phyloP scores from a whole-genome alignment of 2,797 vertebrate species.

The Liparis tanakae region DNA sequence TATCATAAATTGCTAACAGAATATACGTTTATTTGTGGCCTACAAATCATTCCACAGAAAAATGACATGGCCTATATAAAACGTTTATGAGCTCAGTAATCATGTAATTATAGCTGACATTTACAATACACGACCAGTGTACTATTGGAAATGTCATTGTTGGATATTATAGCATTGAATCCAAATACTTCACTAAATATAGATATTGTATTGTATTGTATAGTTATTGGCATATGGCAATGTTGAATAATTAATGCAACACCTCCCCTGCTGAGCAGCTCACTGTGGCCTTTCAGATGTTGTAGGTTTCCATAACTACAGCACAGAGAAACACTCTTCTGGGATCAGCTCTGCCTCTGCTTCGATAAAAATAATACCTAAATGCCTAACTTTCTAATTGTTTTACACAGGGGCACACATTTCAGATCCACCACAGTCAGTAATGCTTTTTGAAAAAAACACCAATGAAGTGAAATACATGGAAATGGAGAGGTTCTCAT shows the following conservation, averaged over 20 bases:
- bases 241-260: conserved; percentile 56
- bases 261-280: conserved; percentile 50
- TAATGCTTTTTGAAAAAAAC: not conserved
- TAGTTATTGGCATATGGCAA: no score
- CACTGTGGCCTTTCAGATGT: conserved; percentile 31
- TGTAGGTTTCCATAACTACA: conserved; percentile 61
- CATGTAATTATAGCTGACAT: not conserved
- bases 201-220: no score
- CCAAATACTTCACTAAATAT: not conserved
- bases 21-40: not conserved
- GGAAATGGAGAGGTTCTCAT: conserved; percentile 19
- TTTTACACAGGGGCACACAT: not conserved
- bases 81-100: not conserved
- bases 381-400: not conserved
- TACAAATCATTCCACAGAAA: not conserved
- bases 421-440: not conserved
- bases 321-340: conserved; percentile 29
- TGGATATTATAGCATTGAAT: not conserved
- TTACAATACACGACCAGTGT: not conserved
- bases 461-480: not conserved
- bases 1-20: not conserved
- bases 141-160: not conserved
- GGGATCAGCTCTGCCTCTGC: conserved; percentile 14
- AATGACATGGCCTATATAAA: not conserved
- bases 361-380: not conserved